These are phyloP conservation scores for Dissostichus mawsoni DNA, from an alignment of 2,113 vertebrate species.

Conservation along the genomic window DNA sequence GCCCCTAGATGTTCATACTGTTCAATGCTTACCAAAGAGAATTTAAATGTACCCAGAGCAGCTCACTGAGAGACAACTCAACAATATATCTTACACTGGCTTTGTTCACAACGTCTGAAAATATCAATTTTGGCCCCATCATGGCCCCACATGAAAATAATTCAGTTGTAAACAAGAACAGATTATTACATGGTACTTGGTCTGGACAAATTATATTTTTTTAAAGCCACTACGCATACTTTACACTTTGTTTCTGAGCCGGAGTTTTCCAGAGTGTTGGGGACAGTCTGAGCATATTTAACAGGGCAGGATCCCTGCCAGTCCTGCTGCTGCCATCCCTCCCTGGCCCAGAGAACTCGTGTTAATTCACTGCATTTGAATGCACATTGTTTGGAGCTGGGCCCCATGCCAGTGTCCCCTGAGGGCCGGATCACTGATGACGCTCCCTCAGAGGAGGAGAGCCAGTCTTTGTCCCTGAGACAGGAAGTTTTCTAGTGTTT, in stretches of 20 bases:
- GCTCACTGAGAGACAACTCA: no score
- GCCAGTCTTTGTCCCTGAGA: neutral
- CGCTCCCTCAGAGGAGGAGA: neutral
- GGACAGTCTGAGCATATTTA: neutral
- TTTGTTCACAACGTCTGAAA: no score
- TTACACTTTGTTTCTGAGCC: neutral
- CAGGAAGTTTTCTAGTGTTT: neutral
- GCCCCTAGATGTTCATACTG: no score
- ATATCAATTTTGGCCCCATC: no score
- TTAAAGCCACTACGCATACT: neutral
- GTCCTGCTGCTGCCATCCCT: neutral
- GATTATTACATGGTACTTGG: no score
- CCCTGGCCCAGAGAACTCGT: neutral
- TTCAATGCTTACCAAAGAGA: no score
- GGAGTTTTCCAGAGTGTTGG: neutral
- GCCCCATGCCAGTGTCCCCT: neutral
- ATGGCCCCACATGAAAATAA: no score
- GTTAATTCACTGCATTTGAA: neutral
- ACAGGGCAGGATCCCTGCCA: neutral
- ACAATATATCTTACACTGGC: no score
- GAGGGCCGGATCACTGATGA: neutral
- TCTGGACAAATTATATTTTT: neutral
- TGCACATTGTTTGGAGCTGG: neutral
- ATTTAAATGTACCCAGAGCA: no score
- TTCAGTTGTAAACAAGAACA: no score